These are phyloP conservation scores for Siderastrea siderea DNA, from an alignment of 92 coral and sea anemone species.

Conservation along the genomic window DNA sequence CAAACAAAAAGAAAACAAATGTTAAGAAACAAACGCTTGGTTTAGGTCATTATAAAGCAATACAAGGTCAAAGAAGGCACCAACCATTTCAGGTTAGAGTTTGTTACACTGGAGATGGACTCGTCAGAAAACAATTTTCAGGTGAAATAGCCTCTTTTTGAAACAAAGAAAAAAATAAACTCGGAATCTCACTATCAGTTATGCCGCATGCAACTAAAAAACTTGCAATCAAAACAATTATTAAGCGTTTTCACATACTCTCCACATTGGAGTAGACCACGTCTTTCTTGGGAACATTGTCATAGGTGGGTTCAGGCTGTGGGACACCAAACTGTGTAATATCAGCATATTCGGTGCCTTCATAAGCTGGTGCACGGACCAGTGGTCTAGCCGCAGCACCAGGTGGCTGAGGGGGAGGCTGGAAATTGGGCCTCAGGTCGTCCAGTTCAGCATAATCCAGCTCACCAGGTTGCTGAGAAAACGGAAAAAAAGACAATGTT, in stretches of 20 bases:
- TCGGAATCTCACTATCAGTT: no score
- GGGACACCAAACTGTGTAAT: conserved; percentile 46
- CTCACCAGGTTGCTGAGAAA: conserved; percentile 37
- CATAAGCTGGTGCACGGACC: conserved; percentile 40
- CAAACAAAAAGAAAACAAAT: no score
- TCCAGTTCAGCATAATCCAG: conserved; percentile 38
- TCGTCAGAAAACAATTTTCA: no score
- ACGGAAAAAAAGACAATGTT: background rate
- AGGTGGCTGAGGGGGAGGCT: conserved; percentile 1
- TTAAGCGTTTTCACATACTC: conserved; percentile 25
- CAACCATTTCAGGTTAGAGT: no score
- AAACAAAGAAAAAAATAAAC: no score
- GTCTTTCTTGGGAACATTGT: conserved; percentile 17
- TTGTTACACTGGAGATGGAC: no score
- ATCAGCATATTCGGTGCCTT: conserved; percentile 35
- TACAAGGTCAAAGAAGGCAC: no score
- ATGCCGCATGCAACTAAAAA: background rate
- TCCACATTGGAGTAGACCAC: conserved; percentile 46
- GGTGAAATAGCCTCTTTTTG: no score
- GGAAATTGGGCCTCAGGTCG: background rate
- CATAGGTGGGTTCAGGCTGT: conserved; percentile 42
- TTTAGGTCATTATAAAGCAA: no score
- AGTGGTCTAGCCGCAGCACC: conserved; percentile 9
- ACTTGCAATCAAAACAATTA: background rate
- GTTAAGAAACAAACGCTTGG: no score